These are phyloP conservation scores for Brachyalestes nurse DNA, from an alignment of 2,797 vertebrate species.

Conservation along the genomic window DNA sequence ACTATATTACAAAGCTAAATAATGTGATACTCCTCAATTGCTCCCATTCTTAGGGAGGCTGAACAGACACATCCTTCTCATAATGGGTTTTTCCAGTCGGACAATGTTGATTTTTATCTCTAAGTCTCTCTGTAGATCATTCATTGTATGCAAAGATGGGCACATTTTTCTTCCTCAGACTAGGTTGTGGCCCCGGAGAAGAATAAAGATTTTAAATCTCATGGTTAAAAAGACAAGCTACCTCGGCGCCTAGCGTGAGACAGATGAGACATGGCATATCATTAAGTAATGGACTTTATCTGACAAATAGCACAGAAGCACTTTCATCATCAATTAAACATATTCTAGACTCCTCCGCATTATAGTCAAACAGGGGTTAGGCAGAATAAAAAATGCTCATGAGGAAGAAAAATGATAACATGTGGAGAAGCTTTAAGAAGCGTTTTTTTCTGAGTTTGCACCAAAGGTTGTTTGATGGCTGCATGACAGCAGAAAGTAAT, in stretches of 20 bases:
- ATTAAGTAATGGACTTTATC: conserved; percentile 60
- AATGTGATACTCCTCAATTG: neutral
- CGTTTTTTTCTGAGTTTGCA: neutral
- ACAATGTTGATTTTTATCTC: conserved; percentile 31
- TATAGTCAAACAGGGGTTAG: conserved; percentile 19
- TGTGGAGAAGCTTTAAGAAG: neutral
- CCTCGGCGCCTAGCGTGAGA: conserved; percentile 10
- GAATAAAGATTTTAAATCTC: conserved; percentile 24
- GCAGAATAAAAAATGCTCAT: neutral
- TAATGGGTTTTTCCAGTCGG: neutral
- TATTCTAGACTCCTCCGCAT: conserved; percentile 31
- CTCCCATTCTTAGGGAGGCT: neutral
- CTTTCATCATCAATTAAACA: conserved; percentile 43
- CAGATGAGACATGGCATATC: conserved; percentile 39
- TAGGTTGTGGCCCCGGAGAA: neutral
- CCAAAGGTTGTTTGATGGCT: neutral
- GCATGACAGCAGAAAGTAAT: neutral
- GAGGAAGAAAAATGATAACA: neutral
- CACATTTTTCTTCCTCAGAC: conserved; percentile 24
- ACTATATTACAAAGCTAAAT: neutral
- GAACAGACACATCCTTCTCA: conserved; percentile 22
- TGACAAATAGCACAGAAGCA: conserved; percentile 42
- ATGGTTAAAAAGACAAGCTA: conserved; percentile 22
- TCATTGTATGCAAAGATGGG: conserved; percentile 27
- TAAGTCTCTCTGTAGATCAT: conserved; percentile 26